Conservation (phyloP, 2,888 invertebrate genomes). For the Tiphia femorata region DNA sequence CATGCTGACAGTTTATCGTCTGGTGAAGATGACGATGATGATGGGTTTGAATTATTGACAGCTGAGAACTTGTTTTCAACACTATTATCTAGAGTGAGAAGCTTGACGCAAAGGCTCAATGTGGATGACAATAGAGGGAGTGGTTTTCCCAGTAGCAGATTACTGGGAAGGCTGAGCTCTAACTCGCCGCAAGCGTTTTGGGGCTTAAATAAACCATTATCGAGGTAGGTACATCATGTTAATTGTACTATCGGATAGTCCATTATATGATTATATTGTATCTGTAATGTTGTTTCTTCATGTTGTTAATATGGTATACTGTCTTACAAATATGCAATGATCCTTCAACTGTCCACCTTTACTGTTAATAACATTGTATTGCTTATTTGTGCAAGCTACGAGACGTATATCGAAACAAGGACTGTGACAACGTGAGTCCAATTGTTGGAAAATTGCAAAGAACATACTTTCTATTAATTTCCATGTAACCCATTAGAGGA, state of each 20-base stretch:
- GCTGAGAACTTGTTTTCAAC: conserved; percentile 93
- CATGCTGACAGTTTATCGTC: conserved; percentile 90
- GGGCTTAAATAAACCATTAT: conserved; percentile 69
- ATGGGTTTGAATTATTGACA: conserved; percentile 91
- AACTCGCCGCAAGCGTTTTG: conserved; percentile 68
- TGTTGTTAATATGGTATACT: too few relatives aligned
- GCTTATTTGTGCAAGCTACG: conserved; percentile 66
- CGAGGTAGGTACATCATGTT: too few relatives aligned
- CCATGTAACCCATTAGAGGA: too few relatives aligned
- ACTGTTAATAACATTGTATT: conserved; percentile 24
- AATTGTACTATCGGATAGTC: too few relatives aligned
- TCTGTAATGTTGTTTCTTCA: too few relatives aligned
- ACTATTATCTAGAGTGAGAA: conserved; percentile 85
- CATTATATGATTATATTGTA: too few relatives aligned
- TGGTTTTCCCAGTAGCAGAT: conserved; percentile 75
- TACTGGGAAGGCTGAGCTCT: conserved; percentile 70
- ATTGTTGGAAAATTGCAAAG: conserved; percentile 43
- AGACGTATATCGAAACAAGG: conserved; percentile 64
- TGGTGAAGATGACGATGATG: conserved; percentile 89
- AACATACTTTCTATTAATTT: too few relatives aligned
- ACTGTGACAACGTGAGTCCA: conserved; percentile 66
- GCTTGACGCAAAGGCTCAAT: conserved; percentile 86
- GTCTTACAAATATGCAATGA: too few relatives aligned
- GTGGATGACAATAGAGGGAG: conserved; percentile 81
- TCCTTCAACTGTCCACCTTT: too few relatives aligned